Base-by-base conservation (phyloP, 1,140 invertebrate species). In the Dysdera silvatica region DNA sequence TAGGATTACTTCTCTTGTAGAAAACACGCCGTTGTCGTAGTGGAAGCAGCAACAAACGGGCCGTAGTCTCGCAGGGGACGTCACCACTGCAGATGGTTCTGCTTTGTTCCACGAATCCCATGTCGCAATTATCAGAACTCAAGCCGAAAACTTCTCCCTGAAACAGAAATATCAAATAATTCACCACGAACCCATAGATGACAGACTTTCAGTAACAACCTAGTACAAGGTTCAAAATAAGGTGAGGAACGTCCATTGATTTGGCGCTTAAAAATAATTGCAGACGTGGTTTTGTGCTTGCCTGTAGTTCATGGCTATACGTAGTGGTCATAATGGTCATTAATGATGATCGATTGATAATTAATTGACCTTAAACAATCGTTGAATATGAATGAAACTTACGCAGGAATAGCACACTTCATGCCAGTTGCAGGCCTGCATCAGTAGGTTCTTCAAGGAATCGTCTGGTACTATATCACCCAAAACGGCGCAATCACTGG, bases 371-470 rank as follows among this genome's bases (percentile, higher is more conserved):
- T 49, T 12, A 43, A 43, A n/a, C 41, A 5, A 43, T 7, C 6
- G 4, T 4, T 43, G n/a, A 6, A 23, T 3, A 48, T 33, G 23
- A 51, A 45, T 18, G 23, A 6, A n/a, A 69, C 67, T 65, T 62
- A 69, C 68, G 28, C 68, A 69, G 8, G 68, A 60, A 41, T 69
- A 69, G 23, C 68, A 69, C 16, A 69, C 62, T 61, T 69, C 61
- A 18, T 69, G 68, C 68, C 68, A 69, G 32, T 69, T 67, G 52
- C 68, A 69, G 3, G 68, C 61, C 14, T 55, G 29, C 2, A 49
- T 33, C 12, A 68, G 45, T 4, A 60, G 24, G 3, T 41, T 23
- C 31, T 61, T 52, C 53, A 67, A 35, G 4, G 35, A 4, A n/a
- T 41, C 57, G n/a, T 47, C 55, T 10, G 61, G 58, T 26, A 69